Conservation (phyloP, 1,140 invertebrate species). For the Eufriesea mexicana region DNA sequence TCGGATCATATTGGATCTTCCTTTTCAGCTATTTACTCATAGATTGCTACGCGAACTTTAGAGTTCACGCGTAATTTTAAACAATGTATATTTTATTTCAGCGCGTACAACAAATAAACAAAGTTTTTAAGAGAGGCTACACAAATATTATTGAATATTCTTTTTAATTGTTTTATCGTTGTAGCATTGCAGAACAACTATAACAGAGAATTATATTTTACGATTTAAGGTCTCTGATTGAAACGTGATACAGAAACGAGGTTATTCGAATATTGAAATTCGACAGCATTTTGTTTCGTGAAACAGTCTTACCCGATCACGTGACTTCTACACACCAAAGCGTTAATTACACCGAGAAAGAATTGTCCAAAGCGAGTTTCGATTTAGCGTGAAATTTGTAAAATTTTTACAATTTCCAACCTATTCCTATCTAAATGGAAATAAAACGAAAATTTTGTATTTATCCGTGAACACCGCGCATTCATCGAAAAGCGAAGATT, state of each 20-base stretch:
- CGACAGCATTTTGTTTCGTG: conserved; percentile 22
- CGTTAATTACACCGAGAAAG: background rate
- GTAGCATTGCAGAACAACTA: too few relatives aligned
- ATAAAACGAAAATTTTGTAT: conserved; percentile 28
- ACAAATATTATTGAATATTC: background rate
- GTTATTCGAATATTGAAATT: conserved; percentile 37
- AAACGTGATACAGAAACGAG: too few relatives aligned
- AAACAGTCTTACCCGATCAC: background rate
- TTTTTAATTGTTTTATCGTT: too few relatives aligned
- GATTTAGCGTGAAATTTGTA: conserved; percentile 25
- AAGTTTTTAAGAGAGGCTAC: too few relatives aligned
- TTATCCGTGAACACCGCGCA: background rate
- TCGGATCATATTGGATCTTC: conserved; percentile 16
- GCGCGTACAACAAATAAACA: background rate
- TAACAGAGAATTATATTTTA: too few relatives aligned
- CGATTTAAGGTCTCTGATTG: too few relatives aligned
- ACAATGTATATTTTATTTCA: background rate
- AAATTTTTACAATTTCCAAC: conserved; percentile 21
- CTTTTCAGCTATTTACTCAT: background rate
- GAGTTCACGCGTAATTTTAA: background rate
- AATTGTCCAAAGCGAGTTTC: background rate
- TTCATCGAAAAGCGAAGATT: conserved; percentile 9
- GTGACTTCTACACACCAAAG: background rate
- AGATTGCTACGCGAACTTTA: background rate
- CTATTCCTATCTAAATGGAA: background rate